Percentiles rank a stretch among this genome's conserved stretches.
These are phyloP conservation scores for Fregetta grallaria DNA, from an alignment of 2,113 vertebrate genomes.

Conservation along the genomic window DNA sequence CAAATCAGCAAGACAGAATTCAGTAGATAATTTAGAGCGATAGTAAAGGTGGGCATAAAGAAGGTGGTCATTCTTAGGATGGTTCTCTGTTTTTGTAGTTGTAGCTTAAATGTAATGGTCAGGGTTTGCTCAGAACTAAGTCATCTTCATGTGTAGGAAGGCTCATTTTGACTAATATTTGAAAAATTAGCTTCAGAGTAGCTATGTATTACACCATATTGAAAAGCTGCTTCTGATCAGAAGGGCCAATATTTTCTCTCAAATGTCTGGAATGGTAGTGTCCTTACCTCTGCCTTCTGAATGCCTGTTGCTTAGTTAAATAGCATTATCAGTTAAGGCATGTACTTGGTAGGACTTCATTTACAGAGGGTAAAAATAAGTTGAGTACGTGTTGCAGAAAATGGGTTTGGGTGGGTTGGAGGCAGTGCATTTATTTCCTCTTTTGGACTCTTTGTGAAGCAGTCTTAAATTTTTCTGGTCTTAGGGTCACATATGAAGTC, in stretches of 20 bases:
- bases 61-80: not conserved
- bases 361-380: not conserved
- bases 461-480: not conserved
- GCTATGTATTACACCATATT: fast-evolving
- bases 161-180: no score
- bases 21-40: not conserved
- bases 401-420: not conserved
- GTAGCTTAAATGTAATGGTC: not conserved
- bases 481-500: not conserved
- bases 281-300: not conserved
- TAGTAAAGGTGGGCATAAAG: not conserved
- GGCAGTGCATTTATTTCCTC: not conserved
- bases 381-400: not conserved
- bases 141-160: not conserved
- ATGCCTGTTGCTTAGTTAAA: not conserved
- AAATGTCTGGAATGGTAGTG: no score
- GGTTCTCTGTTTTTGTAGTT: not conserved
- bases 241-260: not conserved
- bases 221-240: not conserved
- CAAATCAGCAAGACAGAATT: not conserved
- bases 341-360: not conserved
- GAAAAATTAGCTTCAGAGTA: not conserved
- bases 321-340: not conserved
- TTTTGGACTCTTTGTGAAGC: not conserved
- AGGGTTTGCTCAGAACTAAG: not conserved